These are phyloP conservation scores for Heteromyza rotundicornis DNA, from an alignment of 2,888 invertebrate genomes.

Conservation along the genomic window DNA sequence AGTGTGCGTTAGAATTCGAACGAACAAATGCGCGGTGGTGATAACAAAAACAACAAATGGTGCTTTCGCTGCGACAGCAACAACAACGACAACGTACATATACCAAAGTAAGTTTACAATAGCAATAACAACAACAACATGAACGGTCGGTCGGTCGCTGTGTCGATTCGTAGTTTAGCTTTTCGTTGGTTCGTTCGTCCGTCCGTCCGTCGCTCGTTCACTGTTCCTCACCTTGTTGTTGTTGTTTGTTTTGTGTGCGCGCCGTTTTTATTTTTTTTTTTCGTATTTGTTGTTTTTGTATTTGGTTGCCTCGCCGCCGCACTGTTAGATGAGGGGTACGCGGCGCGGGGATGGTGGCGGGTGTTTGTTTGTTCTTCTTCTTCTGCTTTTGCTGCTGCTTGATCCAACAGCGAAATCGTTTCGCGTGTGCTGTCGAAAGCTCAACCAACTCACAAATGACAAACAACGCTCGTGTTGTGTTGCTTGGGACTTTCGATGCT, in stretches of 20 bases:
- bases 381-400: no score
- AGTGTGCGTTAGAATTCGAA: no score
- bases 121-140: conserved; percentile 26
- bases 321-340: no score
- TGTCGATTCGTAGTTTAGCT: background rate
- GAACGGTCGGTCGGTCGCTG: background rate
- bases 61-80: conserved; percentile 25
- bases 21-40: no score
- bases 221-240: no score
- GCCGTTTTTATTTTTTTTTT: background rate
- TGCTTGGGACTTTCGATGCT: conserved; percentile 16
- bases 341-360: no score
- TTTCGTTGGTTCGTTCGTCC: conserved; percentile 2
- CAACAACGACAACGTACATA: conserved; percentile 12
- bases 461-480: conserved; percentile 40
- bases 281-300: background rate
- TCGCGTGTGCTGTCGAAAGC: conserved; percentile 36
- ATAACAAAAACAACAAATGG: conserved; percentile 14
- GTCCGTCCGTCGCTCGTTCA: background rate
- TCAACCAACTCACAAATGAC: conserved; percentile 46
- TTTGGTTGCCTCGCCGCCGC: background rate
- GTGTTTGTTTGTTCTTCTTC: no score
- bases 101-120: conserved; percentile 18
- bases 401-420: no score
- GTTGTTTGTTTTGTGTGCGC: background rate